Base-by-base conservation (phyloP, 2,888 invertebrate species). In the Scelioninae gen. 1 region DNA sequence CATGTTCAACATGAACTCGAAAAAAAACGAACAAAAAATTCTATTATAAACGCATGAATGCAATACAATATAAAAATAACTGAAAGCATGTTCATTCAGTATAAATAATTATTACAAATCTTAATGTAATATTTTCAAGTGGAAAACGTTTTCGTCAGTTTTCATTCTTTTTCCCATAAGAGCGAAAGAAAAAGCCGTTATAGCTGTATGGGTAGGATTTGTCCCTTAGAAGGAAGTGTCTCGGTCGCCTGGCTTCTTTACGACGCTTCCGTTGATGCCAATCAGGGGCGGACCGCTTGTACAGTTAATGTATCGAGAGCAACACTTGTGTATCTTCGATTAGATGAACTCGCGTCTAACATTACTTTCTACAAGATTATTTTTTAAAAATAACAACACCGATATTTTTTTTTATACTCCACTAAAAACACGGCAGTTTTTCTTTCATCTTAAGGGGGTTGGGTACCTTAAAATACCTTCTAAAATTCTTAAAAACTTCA, bases 151-250 rank as follows among this genome's bases (percentile, higher is more conserved):
- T 86, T 86, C 68, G 62, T 84, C 81, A 77, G 82, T 83, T 87
- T 86, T 85, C 69, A 85, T 72, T 79, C 66, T 80, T 51, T 62
- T 81, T 62, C 68, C 71, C 60, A 51, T 60, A 56, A 85, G 65
- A 78, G 45, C 47, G 16, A 63, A 66, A 80, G 86, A 86, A 84
- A 83, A 86, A 88, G 34, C 90, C 90, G 90, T 90, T 90, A 90
- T 43, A 84, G 84, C 85, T 87, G 87, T 87, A 88, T 90, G 84
- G 86, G 86, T 82, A 75, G 81, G 83, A 82, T 85, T 84, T 88
- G 81, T 84, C 85, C 90, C 88, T 87, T 88, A 88, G 86, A 89
- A 85, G 87, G 88, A 88, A 88, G 86, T 85, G 74, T 74, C 74
- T 77, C 71, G 74, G 80, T 78, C 80, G 83, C 60, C 71, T 69